These are phyloP conservation scores for Hippocampus comes DNA, from an alignment of 2,113 vertebrate species.

Conservation along the genomic window DNA sequence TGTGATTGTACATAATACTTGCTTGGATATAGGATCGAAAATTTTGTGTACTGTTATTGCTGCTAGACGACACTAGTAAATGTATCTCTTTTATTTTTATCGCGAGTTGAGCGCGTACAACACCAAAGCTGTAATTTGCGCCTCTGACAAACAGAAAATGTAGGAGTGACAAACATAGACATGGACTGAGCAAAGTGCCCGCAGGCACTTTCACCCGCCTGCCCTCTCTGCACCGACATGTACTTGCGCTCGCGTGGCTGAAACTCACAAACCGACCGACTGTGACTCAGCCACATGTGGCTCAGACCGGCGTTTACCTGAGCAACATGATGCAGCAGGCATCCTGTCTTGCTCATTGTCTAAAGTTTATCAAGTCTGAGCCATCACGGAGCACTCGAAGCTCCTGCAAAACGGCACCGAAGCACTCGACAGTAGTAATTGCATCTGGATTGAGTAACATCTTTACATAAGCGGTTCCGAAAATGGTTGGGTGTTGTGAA, in stretches of 20 bases:
- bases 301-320: conserved; percentile 28
- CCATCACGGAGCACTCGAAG: too few relatives aligned
- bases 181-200: conserved; percentile 22
- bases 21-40: too few relatives aligned
- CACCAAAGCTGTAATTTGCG: neutral
- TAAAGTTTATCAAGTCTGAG: conserved; percentile 6
- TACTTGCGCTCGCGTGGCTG: conserved; percentile 36
- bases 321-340: conserved; percentile 22
- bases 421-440: neutral
- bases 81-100: too few relatives aligned
- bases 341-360: conserved; percentile 27
- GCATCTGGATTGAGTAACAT: neutral
- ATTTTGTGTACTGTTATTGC: too few relatives aligned
- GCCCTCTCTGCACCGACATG: conserved; percentile 56
- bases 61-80: too few relatives aligned
- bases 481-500: neutral
- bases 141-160: neutral
- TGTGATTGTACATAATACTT: too few relatives aligned
- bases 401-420: neutral
- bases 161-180: conserved; percentile 17
- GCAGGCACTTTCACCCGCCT: conserved; percentile 53
- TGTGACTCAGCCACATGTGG: conserved; percentile 49
- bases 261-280: conserved; percentile 31
- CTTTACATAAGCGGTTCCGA: neutral
- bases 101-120: neutral